These are phyloP conservation scores for Phania funesta DNA, from an alignment of 2,888 invertebrate genomes.

Conservation along the genomic window DNA sequence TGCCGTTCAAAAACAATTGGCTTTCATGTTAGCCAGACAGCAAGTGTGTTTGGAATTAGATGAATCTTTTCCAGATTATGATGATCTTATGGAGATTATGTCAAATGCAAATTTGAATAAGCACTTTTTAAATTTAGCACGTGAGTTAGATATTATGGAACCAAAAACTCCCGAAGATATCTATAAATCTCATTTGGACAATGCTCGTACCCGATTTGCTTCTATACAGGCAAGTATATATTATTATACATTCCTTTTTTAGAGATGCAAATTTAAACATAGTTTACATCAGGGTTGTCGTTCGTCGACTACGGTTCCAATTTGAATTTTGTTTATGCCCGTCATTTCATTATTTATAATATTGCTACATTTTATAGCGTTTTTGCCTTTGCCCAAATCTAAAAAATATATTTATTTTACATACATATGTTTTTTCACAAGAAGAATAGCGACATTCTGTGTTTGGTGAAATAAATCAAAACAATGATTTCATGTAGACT, in stretches of 20 bases:
- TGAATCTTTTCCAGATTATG: conserved; percentile 84
- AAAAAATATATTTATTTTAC: no score
- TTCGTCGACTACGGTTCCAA: no score
- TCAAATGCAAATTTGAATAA: conserved; percentile 96
- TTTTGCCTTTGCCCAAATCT: no score
- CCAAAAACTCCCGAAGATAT: conserved; percentile 99
- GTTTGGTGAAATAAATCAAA: no score
- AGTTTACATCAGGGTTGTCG: no score
- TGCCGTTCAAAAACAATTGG: conserved; percentile 93
- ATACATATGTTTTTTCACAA: no score
- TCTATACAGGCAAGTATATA: conserved; percentile 82
- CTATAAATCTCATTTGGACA: conserved; percentile 98
- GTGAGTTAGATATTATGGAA: conserved; percentile 99
- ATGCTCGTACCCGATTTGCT: conserved; percentile 87
- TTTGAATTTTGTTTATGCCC: no score
- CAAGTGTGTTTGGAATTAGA: conserved; percentile 92
- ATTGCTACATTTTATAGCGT: no score
- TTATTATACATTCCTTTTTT: background rate
- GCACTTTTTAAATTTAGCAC: conserved; percentile 94
- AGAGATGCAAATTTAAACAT: no score
- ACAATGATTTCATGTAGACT: no score
- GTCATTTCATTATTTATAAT: no score
- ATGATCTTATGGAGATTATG: conserved; percentile 93
- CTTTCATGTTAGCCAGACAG: conserved; percentile 97
- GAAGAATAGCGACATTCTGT: no score